Evolutionary conservation across 1,140 invertebrate genomes (phyloP).

Genomic region (Drosophila nikananu): DNA sequence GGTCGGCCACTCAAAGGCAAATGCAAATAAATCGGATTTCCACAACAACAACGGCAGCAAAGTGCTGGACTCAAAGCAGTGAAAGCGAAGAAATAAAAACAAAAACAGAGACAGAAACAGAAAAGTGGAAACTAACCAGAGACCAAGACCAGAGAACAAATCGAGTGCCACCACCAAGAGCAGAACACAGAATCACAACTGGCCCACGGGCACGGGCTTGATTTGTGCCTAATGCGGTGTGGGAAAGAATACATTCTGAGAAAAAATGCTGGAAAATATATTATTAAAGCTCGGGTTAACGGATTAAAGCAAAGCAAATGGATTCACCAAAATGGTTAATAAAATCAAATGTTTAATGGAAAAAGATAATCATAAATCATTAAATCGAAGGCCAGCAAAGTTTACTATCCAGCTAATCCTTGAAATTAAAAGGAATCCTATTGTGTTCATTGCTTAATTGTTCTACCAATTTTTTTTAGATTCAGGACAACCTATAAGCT

Average conservation of each 20-base stretch:
- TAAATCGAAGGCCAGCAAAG: background rate
- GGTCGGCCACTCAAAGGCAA: constrained; percentile 32
- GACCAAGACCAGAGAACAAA: constrained; percentile 36
- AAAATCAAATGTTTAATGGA: no score
- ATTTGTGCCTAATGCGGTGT: constrained; percentile 53
- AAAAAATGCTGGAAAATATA: background rate
- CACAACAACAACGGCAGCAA: constrained; percentile 30
- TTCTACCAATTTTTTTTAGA: no score
- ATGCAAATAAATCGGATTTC: constrained; percentile 66
- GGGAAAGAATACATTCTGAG: constrained; percentile 12
- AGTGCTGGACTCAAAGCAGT: constrained; percentile 6
- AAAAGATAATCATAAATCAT: background rate
- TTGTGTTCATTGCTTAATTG: no score
- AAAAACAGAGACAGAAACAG: constrained; percentile 45
- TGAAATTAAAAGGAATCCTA: background rate
- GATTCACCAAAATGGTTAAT: no score
- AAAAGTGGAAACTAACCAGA: constrained; percentile 49
- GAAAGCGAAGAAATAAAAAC: constrained; percentile 34
- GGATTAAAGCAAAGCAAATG: background rate
- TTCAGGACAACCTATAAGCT: background rate
- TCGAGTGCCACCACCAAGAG: constrained; percentile 9
- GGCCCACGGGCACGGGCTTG: constrained; percentile 35
- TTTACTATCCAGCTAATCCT: no score
- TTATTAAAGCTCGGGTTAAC: background rate
- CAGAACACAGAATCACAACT: constrained; percentile 39